Evolutionary conservation across 1,140 invertebrate genomes (phyloP), one percentile per base, ranked within the genome.

Genomic region (Macrobrachium nipponense): DNA sequence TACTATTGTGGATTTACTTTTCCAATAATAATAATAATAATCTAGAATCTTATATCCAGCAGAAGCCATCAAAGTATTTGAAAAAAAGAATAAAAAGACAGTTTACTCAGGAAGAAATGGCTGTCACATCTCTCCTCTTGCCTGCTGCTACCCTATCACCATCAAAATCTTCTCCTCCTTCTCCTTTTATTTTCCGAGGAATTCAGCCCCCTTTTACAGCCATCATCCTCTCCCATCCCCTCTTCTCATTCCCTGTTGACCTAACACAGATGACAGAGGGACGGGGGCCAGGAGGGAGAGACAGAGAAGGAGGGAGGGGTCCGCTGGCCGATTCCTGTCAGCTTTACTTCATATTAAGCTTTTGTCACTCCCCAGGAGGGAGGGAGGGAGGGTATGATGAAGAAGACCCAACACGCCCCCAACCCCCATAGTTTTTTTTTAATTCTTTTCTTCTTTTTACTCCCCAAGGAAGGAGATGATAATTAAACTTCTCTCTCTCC

Each of bases 311-410:
- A 36, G 27, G 4, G 27, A 36, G 27, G 27, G 27, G 27, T 36
- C 27, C 27, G 0, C 51, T 51, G 20, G 36, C 14, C 36, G 66
- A 70, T 70, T 70, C 15, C 66, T 70, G 20, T 36, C 66, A 70
- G n/a, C 20, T 70, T 70, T 70, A 70, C 14, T 70, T 70, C 66
- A 70, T 70, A 70, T 70, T 70, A 70, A 20, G 20, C 20, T 70
- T 70, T 70, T 70, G 36, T 70, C 20, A 70, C 66, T 18, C 66
- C 10, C 36, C 15, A 10, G 27, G 27, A 36, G 27, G 27, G 27
- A 36, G 27, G 27, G 27, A 36, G 8, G 51, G 51, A 51, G 12
- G 51, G 8, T n/a, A n/a, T n/a, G n/a, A n/a, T n/a, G n/a, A n/a
- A n/a, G n/a, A n/a, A n/a, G n/a, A n/a, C n/a, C n/a, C n/a, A n/a